phyloP scores from a whole-genome alignment of 2,113 vertebrate species.

The Protomyctophum bolini region DNA sequence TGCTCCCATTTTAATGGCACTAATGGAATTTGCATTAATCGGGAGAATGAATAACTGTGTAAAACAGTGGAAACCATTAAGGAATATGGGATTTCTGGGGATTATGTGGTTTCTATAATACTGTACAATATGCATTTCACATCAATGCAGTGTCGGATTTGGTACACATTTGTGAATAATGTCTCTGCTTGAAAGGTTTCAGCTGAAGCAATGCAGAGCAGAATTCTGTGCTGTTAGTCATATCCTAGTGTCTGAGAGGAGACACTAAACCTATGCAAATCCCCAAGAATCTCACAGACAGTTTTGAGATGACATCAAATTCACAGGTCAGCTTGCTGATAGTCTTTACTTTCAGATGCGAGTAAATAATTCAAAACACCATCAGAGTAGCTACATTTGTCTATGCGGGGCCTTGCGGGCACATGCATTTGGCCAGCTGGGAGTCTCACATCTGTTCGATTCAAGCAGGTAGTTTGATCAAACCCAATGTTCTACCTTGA shows the following conservation, averaged over 20 bases:
- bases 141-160: constrained; percentile 38
- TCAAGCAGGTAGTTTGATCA: constrained; percentile 35
- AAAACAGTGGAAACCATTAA: constrained; percentile 30
- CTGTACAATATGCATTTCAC: constrained; percentile 17
- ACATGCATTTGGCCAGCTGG: constrained; percentile 21
- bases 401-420: not conserved
- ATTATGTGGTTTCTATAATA: constrained; percentile 33
- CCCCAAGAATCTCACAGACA: constrained; percentile 56
- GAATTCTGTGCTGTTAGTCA: constrained; percentile 29
- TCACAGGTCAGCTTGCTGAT: constrained; percentile 38
- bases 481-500: constrained; percentile 52
- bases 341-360: constrained; percentile 44
- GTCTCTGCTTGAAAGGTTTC: constrained; percentile 36
- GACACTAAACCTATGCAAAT: constrained; percentile 47
- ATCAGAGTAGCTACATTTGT: constrained; percentile 43
- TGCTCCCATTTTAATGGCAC: constrained; percentile 29
- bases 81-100: constrained; percentile 36
- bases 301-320: constrained; percentile 44
- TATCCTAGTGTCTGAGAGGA: constrained; percentile 45
- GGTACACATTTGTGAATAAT: constrained; percentile 31
- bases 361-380: constrained; percentile 52
- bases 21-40: constrained; percentile 47
- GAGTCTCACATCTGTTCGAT: constrained; percentile 44
- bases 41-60: constrained; percentile 8
- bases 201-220: constrained; percentile 17